Base-by-base conservation (phyloP, 2,113 vertebrate species). In the Cephalopholis sonnerati region DNA sequence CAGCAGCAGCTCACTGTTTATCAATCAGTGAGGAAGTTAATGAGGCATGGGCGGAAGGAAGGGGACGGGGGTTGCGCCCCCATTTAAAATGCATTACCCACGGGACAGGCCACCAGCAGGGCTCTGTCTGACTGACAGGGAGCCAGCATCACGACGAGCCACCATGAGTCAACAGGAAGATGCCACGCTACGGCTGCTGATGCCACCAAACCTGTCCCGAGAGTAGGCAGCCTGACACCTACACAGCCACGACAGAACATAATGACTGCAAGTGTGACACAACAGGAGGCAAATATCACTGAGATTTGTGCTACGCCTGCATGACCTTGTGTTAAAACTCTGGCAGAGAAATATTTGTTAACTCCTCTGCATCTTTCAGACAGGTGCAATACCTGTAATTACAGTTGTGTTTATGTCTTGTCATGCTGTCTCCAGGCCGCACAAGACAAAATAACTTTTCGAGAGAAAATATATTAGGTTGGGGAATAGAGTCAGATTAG, bases 21-120 rank as follows among this genome's bases (percentile, higher is more conserved):
- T 91, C 89, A 91, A 86, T 94, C 90, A 84, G 88, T 18, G n/a
- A n/a, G 59, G 53, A 79, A 76, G 87, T 90, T 93, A 93, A 93
- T 93, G 92, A 95, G 84, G 84, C 71, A 2, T 44, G 41, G 59
- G 68, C 4, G 46, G 48, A 50, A 59, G 41, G 68, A 48, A 51
- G 71, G 29, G 55, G 61, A 63, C 0, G 7, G 65, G 50, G 85
- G 82, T 90, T 29, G 24, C 18, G 57, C 27, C 84, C 66, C 71
- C 63, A 88, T 92, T 90, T 90, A 82, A 89, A 91, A 90, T 88
- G 87, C 84, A 92, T 91, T 81, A 90, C 82, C 74, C 77, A 61
- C 1, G 53, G 53, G 84, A 88, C 16, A n/a, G 66, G 58, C 69
- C 64, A 53, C 63, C 71, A 72, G 79, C 75, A 29, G 55, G 70